Evolutionary conservation across 1,140 invertebrate genomes (phyloP).

Genomic region (Sarcophaga bullata): DNA sequence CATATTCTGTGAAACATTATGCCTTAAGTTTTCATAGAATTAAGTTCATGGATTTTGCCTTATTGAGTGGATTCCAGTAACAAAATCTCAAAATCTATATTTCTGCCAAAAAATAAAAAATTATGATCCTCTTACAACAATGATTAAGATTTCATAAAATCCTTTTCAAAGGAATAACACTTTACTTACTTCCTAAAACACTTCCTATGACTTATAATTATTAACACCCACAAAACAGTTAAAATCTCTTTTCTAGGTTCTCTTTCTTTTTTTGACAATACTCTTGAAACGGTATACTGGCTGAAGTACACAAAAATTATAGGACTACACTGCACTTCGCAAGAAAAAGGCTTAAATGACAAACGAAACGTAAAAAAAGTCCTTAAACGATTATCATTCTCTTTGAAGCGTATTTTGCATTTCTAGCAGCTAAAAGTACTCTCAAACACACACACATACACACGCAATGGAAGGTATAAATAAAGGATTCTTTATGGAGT

Average conservation of each 20-base stretch:
- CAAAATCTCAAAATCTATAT: no score
- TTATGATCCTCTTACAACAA: slow-evolving; percentile 1
- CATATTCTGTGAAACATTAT: no score
- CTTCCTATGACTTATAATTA: slow-evolving; percentile 11
- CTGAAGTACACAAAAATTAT: neutral
- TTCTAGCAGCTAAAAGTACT: neutral
- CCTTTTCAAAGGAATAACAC: slow-evolving; percentile 27
- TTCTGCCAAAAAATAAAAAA: neutral
- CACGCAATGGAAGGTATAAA: slow-evolving; percentile 35
- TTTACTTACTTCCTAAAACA: slow-evolving; percentile 1
- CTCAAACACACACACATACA: neutral
- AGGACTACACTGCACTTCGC: neutral
- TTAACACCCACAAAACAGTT: slow-evolving; percentile 20
- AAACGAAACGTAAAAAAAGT: neutral
- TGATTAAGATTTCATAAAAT: slow-evolving; percentile 1
- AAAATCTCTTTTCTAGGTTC: neutral
- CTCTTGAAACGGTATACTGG: neutral
- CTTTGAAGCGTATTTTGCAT: neutral
- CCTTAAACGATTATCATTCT: neutral
- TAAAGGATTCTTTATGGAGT: slow-evolving; percentile 45
- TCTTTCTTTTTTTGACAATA: neutral
- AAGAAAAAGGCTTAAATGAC: slow-evolving; percentile 34
- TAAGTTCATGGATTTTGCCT: no score
- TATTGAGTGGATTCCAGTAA: no score
- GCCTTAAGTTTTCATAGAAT: no score